These are phyloP conservation scores for Drosophila teissieri DNA, from an alignment of 1,140 invertebrate species.

Conservation along the genomic window DNA sequence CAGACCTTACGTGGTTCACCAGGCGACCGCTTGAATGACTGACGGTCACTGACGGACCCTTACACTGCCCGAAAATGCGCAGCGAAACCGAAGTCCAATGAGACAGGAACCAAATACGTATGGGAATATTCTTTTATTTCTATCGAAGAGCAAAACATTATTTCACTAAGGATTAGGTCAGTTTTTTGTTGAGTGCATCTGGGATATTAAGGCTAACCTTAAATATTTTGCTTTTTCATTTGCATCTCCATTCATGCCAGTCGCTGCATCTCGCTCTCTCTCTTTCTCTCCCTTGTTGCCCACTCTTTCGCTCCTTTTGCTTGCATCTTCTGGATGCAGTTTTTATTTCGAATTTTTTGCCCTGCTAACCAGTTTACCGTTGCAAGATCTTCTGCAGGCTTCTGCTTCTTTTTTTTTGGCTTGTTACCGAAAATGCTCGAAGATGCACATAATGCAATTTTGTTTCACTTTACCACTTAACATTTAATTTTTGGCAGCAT, in stretches of 20 bases:
- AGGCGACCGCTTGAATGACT: conserved; percentile 27
- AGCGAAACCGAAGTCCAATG: too few species aligned
- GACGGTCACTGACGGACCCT: conserved; percentile 18
- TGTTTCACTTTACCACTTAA: conserved; percentile 45
- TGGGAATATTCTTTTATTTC: background rate
- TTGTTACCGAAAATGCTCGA: background rate
- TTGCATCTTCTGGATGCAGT: conserved; percentile 39
- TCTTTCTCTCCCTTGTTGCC: background rate
- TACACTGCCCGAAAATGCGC: conserved; percentile 7
- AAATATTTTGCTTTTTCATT: conserved; percentile 53
- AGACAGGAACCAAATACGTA: too few species aligned
- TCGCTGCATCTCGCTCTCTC: background rate
- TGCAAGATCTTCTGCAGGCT: conserved; percentile 31
- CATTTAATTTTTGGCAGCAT: conserved; percentile 52
- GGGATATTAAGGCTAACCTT: conserved; percentile 42
- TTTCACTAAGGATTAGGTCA: too few species aligned
- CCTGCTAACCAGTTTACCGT: conserved; percentile 42
- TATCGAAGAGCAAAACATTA: background rate
- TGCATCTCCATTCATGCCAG: conserved; percentile 54
- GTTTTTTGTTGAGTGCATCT: background rate
- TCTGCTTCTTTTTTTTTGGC: conserved; percentile 2
- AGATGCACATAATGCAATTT: conserved; percentile 33
- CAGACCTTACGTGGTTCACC: conserved; percentile 49
- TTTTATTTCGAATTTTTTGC: conserved; percentile 6
- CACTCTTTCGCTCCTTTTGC: conserved; percentile 2